Base-by-base conservation (phyloP, 2,797 vertebrate species). In the Leuciscus waleckii region DNA sequence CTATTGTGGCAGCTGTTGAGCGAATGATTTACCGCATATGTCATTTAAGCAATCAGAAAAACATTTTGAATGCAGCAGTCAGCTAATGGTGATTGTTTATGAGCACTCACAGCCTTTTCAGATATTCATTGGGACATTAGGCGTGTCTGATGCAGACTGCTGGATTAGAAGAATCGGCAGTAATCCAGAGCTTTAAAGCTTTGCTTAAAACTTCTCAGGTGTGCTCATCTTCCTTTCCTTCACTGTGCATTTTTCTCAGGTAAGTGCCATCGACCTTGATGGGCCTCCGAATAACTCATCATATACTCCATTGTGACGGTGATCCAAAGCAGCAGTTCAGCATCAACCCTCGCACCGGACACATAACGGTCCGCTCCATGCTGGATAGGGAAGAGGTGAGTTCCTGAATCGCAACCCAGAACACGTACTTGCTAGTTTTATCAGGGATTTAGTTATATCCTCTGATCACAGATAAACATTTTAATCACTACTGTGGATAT, bases 321-420 rank as follows among this genome's bases (percentile, higher is more conserved):
- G 97, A 99, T 90, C 88, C 92, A 0, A 90, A 94, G 37, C 96
- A 96, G 89, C 97, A 98, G 90, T 99, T 99, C 54, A 87, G 90
- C 26, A 95, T 99, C 65, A 93, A 99, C 81, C 93, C 96, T 19
- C 94, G 94, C 49, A 95, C 91, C 0, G 98, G 98, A 46, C 95
- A 96, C 63, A 95, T 99, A 76, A 94, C 90, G 3, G 94, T 97
- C 17, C 93, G 93, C 79, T 96, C 96, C 16, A 91, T 91, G 0
- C 93, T 99, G 92, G 98, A 99, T 92, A 94, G 98, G 88, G 98
- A 99, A 67, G 95, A 99, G 97, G 98, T 99, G 76, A 94, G 96
- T n/a, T 11, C 23, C 61, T 37, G 49, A 74, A 70, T 67, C 43
- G 8, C n/a, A 26, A 8, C 19, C 49, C 58, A n/a, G 21, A 37